Base-by-base conservation (phyloP, 2,113 vertebrate species). In the Stictonetta naevosa region DNA sequence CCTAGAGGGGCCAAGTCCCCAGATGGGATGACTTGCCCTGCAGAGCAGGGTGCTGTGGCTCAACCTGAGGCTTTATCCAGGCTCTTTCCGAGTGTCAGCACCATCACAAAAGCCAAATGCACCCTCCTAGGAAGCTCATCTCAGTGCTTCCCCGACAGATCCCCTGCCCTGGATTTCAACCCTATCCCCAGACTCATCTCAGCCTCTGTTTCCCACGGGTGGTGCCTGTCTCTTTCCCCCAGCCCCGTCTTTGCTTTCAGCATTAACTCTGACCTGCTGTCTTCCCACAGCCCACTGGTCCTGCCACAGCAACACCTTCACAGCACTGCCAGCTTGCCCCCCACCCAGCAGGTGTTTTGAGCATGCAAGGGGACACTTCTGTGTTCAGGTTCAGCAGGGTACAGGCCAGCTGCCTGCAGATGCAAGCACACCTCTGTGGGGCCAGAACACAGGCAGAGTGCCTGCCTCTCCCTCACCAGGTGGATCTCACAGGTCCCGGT, bases 21-120 rank as follows among this genome's bases (percentile, higher is more conserved):
- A 0, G 13, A 26, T 0, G 1, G 21, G 25, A 9, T 6, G 3
- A 20, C 42, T 69, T 0, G 5, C 4, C 50, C n/a, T 3, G 3
- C 68, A 42, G 67, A 56, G 19, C 1, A 1, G 55, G 14, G 22
- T 33, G 76, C 34, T 78, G n/a, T 2, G 0, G 29, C 34, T 82
- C 40, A 38, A 3, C n/a, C 6, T 8, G 62, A 18, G 38, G 26
- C 36, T 92, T 66, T 38, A 16, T 19, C 42, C 17, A 26, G 56
- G 42, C 56, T 82, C 50, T 78, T 81, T 78, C 46, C 56, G 38
- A n/a, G n/a, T 13, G 42, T 46, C 58, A 46, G 62, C 42, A 78
- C 21, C 2, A 0, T 17, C 58, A 85, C 38, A 79, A 75, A 92
- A 44, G 68, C 9, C 5, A 2, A 90, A 83, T 25, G 84, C 66